Conservation (phyloP, 2,797 vertebrate genomes). For the Chaenodraco wilsoni region DNA sequence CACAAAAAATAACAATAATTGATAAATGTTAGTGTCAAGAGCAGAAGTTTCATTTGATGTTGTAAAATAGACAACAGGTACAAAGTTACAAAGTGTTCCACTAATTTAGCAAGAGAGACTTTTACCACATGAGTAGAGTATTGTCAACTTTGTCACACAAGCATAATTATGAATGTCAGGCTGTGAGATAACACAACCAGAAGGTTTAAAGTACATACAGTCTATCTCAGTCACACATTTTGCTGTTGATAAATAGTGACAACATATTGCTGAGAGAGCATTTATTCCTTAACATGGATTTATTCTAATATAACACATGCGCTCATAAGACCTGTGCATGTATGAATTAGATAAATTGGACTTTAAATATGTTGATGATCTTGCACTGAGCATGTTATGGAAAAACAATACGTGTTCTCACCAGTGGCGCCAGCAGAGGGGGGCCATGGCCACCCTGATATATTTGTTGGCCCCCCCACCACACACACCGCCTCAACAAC, state of each 20-base stretch:
- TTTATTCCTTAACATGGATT: neutral
- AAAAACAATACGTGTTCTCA: slow-evolving; percentile 60
- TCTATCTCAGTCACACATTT: slow-evolving; percentile 8
- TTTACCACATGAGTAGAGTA: neutral
- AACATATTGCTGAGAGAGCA: neutral
- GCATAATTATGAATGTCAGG: slow-evolving; percentile 10
- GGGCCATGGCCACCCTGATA: no score
- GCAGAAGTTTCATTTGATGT: neutral
- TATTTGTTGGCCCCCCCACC: no score
- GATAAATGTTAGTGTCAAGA: no score
- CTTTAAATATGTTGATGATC: neutral
- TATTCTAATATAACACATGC: neutral
- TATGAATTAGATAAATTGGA: no score
- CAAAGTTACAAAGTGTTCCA: rapidly evolving
- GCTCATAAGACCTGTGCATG: neutral
- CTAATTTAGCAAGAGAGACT: neutral
- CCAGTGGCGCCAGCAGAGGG: slow-evolving; percentile 62
- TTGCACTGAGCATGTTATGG: neutral
- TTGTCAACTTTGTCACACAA: slow-evolving; percentile 32
- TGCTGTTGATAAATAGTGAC: neutral
- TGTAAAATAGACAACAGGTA: no score
- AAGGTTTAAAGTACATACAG: slow-evolving; percentile 51
- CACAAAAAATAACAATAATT: neutral
- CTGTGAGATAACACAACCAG: slow-evolving; percentile 41
- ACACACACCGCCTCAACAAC: no score